phyloP scores from a whole-genome alignment of 2,113 vertebrate genomes.

The Upupa epops region DNA sequence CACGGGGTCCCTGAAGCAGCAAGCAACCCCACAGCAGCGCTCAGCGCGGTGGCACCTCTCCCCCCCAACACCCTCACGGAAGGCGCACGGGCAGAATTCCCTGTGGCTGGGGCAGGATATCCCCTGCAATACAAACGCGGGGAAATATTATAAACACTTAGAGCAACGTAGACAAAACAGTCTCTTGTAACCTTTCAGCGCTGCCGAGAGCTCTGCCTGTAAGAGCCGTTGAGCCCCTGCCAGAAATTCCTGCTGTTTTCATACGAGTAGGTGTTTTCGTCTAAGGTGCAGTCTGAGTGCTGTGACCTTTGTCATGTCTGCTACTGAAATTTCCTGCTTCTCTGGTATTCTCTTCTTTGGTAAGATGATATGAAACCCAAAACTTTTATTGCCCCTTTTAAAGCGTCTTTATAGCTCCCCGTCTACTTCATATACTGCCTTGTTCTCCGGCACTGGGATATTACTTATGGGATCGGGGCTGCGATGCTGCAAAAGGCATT shows the following conservation, averaged over 20 bases:
- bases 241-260: conserved; percentile 70
- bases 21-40: accelerated
- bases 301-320: conserved; percentile 76
- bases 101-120: not conserved
- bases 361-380: conserved; percentile 82
- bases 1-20: accelerated
- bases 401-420: conserved; percentile 76
- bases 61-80: accelerated
- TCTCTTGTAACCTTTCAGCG: conserved; percentile 63
- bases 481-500: conserved; percentile 56
- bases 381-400: conserved; percentile 84
- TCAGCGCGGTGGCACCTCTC: accelerated
- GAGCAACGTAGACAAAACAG: conserved; percentile 76
- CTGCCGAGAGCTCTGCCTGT: conserved; percentile 64
- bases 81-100: not conserved
- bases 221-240: conserved; percentile 59
- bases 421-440: conserved; percentile 63
- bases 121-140: not conserved
- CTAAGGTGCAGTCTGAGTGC: conserved; percentile 73
- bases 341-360: conserved; percentile 78
- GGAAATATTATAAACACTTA: conserved; percentile 68
- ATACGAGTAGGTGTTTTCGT: conserved; percentile 72
- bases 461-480: conserved; percentile 60
- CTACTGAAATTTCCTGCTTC: conserved; percentile 81
- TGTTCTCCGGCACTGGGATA: conserved; percentile 53